Evolutionary conservation across 2,113 vertebrate species (phyloP).

Genomic region (Sander lucioperca): DNA sequence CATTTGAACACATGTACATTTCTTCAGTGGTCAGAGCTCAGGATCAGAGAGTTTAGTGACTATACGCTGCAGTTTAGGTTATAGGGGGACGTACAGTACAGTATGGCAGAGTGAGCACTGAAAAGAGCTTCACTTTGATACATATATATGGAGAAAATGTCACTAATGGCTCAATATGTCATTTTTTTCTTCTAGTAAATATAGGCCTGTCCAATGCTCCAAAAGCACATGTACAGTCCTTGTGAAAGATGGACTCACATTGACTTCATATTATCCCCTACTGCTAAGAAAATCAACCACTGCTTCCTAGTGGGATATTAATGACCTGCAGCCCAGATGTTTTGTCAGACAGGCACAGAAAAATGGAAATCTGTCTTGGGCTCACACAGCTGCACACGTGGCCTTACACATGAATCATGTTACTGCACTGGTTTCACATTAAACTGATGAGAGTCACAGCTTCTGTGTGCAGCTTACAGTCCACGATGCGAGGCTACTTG

Average conservation of each 20-base stretch:
- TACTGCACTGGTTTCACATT: background rate
- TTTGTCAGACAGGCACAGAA: background rate
- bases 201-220: background rate
- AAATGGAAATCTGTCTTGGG: background rate
- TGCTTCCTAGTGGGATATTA: conserved; percentile 19
- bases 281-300: background rate
- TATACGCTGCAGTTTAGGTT: background rate
- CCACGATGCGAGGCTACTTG: background rate
- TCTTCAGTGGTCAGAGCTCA: background rate
- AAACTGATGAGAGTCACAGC: background rate
- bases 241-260: conserved; percentile 25
- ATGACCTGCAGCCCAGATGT: conserved; percentile 11
- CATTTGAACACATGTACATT: background rate
- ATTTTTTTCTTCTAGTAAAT: background rate
- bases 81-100: too few relatives aligned
- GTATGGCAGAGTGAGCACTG: too few relatives aligned
- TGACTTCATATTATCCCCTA: conserved; percentile 8
- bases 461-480: background rate
- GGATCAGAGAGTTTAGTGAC: background rate
- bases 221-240: background rate
- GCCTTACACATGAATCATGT: background rate
- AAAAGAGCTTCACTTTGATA: background rate
- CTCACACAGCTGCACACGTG: conserved; percentile 5
- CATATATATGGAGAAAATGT: background rate
- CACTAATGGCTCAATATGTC: background rate